Conservation (phyloP, 2,113 vertebrate genomes). For the Australoheros scitulus region DNA sequence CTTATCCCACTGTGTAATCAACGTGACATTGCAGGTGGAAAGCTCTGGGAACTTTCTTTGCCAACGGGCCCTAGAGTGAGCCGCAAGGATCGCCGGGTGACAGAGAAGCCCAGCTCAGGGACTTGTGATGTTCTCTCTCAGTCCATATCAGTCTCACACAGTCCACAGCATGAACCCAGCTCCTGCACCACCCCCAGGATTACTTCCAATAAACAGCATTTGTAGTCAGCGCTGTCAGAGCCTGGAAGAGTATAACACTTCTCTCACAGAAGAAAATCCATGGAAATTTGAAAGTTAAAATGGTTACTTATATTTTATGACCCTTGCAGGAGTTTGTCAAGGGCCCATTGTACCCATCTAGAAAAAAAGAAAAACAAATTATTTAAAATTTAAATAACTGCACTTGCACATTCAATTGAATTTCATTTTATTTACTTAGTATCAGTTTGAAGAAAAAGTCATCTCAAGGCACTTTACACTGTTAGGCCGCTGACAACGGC, state of each 20-base stretch:
- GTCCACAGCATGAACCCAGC: slow-evolving; percentile 55
- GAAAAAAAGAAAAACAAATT: neutral
- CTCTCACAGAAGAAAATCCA: slow-evolving; percentile 17
- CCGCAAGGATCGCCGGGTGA: slow-evolving; percentile 58
- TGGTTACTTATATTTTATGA: slow-evolving; percentile 7
- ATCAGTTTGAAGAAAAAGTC: neutral
- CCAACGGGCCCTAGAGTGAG: slow-evolving; percentile 56
- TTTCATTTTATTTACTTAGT: neutral
- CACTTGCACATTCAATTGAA: neutral
- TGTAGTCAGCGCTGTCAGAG: slow-evolving; percentile 20
- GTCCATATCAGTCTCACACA: slow-evolving; percentile 61
- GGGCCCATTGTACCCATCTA: neutral
- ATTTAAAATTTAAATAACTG: neutral
- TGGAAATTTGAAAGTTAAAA: neutral
- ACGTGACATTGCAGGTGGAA: slow-evolving; percentile 71
- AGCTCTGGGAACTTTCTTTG: slow-evolving; percentile 57
- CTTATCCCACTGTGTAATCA: slow-evolving; percentile 64
- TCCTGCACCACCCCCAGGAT: slow-evolving; percentile 41
- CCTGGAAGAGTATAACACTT: slow-evolving; percentile 19
- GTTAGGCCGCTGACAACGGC: neutral
- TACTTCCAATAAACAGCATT: slow-evolving; percentile 55
- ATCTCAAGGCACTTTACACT: neutral
- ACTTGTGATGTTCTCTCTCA: slow-evolving; percentile 67
- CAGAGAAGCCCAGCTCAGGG: slow-evolving; percentile 54
- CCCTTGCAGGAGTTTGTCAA: slow-evolving; percentile 8